Conservation (phyloP, 2,888 invertebrate genomes). For the Drosophila nigricruria region DNA sequence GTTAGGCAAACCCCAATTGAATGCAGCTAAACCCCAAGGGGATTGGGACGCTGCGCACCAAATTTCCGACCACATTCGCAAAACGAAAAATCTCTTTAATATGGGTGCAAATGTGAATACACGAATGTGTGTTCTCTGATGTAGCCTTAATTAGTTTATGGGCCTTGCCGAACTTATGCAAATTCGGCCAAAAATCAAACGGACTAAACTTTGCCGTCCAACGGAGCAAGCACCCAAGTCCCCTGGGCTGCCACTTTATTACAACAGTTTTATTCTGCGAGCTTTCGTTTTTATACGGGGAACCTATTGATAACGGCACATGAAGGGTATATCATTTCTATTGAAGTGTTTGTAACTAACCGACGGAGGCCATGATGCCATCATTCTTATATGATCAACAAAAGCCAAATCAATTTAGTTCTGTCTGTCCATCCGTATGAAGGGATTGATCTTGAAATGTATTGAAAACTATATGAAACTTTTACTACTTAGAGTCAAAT, state of each 20-base stretch:
- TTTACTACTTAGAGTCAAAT: too few relatives aligned
- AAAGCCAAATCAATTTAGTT: not conserved
- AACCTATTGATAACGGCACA: too few relatives aligned
- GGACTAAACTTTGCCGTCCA: slow-evolving; percentile 30
- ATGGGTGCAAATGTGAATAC: slow-evolving; percentile 22
- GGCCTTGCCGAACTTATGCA: slow-evolving; percentile 44
- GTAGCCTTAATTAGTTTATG: slow-evolving; percentile 53
- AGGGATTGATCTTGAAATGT: not conserved
- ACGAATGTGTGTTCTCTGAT: slow-evolving; percentile 30
- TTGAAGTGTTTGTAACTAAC: not conserved
- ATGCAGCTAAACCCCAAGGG: slow-evolving; percentile 24
- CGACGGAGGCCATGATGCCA: not conserved
- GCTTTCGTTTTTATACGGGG: slow-evolving; percentile 4
- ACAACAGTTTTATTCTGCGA: slow-evolving; percentile 41
- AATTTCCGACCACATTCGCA: slow-evolving; percentile 18
- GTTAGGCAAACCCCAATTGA: slow-evolving; percentile 47
- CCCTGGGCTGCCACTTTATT: slow-evolving; percentile 43
- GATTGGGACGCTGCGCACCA: slow-evolving; percentile 4
- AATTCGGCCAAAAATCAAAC: slow-evolving; percentile 44
- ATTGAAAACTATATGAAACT: not conserved
- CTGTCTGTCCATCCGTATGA: not conserved
- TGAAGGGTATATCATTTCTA: not conserved
- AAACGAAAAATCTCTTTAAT: slow-evolving; percentile 36
- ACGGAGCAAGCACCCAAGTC: slow-evolving; percentile 21
- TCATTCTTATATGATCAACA: not conserved